Base-by-base conservation (phyloP, 23 tunicate genomes). In the Trididemnum clinides region DNA sequence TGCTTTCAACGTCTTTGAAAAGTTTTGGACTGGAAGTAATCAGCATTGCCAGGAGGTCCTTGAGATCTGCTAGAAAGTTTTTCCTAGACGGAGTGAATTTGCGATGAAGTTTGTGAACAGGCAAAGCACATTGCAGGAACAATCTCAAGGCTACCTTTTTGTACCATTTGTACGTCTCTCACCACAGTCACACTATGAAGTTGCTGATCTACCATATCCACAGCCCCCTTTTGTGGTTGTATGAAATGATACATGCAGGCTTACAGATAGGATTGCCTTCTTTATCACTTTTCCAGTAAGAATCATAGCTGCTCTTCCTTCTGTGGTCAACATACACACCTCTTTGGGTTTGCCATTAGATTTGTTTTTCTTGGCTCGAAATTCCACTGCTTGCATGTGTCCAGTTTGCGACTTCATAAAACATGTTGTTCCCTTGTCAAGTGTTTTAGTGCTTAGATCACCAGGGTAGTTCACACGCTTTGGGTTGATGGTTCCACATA, bases 381-480 rank as follows among this genome's bases (percentile, higher is more conserved):
- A 62, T 23, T 62, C n/a, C 27, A 62, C 69, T 62, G 69, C 69
- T 62, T 12, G 69, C 69, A 62, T 62, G 27, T 62, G n/a, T n/a
- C 69, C 69, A 62, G 69, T 62, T 62, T 62, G 69, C n/a, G 69
- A 62, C 69, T 62, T 62, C 69, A 62, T 62, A 22, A 62, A 62
- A 22, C 69, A 62, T 62, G 69, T 12, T 12, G 69, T 12, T n/a
- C 69, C 69, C 69, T 62, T 62, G 5, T 44, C 54, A 44, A 44
- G 54, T 15, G 10, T 15, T 44, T 44, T 44, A 7, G 12, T 10
- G 15, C 12, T 15, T 7, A 44, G 54, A 15, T 44, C 54, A 44
- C 54, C 15, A 7, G 54, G 54, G 54, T 44, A 44, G 15, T 44
- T 44, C 12, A 44, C 10, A 7, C 54, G 54, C 54, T 44, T 44